Evolutionary conservation across 1,140 invertebrate genomes (phyloP).

Genomic region (Anastatus disparis): DNA sequence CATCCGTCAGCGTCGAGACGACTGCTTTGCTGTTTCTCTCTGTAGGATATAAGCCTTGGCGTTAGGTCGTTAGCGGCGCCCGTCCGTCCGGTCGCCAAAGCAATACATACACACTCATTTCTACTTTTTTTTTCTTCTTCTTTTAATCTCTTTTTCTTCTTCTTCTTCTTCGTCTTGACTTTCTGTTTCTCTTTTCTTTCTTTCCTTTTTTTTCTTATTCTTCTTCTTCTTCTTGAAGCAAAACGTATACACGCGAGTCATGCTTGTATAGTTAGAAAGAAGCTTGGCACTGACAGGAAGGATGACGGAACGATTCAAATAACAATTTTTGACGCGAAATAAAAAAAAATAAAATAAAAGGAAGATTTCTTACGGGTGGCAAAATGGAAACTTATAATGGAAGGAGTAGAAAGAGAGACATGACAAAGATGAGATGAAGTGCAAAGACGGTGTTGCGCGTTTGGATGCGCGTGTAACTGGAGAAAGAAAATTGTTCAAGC

Average conservation of each 20-base stretch:
- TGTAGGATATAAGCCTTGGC: constrained; percentile 44
- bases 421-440: background rate
- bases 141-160: background rate
- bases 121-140: background rate
- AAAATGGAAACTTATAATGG: constrained; percentile 16
- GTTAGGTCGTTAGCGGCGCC: constrained; percentile 63
- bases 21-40: no score
- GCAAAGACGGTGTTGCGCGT: background rate
- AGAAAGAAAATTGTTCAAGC: constrained; percentile 26
- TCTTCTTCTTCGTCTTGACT: background rate
- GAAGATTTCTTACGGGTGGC: constrained; percentile 38
- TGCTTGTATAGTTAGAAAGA: constrained; percentile 9
- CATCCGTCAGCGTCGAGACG: constrained; percentile 65
- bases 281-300: constrained; percentile 33
- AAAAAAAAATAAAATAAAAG: no score
- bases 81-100: constrained; percentile 47
- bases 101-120: background rate
- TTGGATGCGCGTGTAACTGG: constrained; percentile 17
- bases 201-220: background rate
- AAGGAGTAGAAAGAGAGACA: background rate
- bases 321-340: constrained; percentile 40
- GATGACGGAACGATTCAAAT: constrained; percentile 42
- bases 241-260: background rate
- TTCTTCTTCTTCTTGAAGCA: background rate
- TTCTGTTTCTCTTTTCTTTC: background rate